Evolutionary conservation across 2,113 vertebrate species (phyloP), one percentile per base, ranked within the genome.

Genomic region (Varanus komodoensis): DNA sequence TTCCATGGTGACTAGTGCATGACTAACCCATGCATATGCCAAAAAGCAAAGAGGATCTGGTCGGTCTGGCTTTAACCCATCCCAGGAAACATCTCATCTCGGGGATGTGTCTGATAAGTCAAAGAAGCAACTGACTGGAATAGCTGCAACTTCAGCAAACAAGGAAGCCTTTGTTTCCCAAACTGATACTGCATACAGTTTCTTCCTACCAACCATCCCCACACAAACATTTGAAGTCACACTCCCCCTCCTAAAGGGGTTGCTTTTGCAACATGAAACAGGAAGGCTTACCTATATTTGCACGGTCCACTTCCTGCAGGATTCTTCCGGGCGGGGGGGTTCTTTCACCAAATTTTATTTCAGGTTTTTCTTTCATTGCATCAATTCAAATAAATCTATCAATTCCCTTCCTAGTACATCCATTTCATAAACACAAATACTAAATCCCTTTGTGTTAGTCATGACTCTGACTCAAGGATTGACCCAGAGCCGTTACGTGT

Each of bases 1-100:
- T 80, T 89, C n/a, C 64, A 57, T 71, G 89, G 64, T 44, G 48
- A 90, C 75, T 54, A 57, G 25, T 12, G 27, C 6, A 61, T 90
- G 89, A 90, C 83, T 90, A 80, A 90, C 44, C 23, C 48, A 32
- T 85, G 14, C 44, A 48, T 67, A 57, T 79, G 89, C 82, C 57
- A 69, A 85, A 50, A 61, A 21, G 11, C 48, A 61, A 87, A 81
- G 21, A 17, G 3, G 48, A 38, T 89, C 44, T 86, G 82, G 25
- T 34, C 64, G 82, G 25, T 34, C 64, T 80, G n/a, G 19, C n/a
- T 79, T 34, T 54, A 50, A 27, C 67, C 15, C 61, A n/a, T 38
- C 73, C 27, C 23, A 81, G 25, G 7, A 44, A 89, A 23, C 17
- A 54, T 57, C 14, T 71, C 17, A 54, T 57, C 14, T 71, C 0